Base-by-base conservation (phyloP, 2,888 invertebrate species). In the Xestia c-nigrum region DNA sequence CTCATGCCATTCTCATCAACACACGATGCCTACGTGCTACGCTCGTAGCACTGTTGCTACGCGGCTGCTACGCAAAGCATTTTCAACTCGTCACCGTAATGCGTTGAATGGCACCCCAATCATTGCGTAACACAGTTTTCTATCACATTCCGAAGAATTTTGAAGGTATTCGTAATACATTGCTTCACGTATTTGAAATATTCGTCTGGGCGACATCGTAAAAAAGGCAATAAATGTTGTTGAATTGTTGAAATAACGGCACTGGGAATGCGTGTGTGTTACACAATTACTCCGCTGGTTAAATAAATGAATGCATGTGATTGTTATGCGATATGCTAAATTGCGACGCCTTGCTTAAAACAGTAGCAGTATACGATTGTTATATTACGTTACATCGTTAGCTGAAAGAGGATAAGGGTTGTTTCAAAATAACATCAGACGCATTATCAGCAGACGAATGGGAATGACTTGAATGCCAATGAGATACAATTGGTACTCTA, bases 371-470 rank as follows among this genome's bases (percentile, higher is more conserved):
- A 63, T 74, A 79, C 78, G 71, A 78, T 74, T 72, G 76, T 81
- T 71, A 81, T 85, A 88, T 84, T 77, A 84, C 71, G 69, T 77
- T 81, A 83, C 80, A 80, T 85, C 78, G 79, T 85, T 81, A 80
- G 76, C 77, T 78, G 68, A 79, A 76, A 86, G 76, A 76, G 72
- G 81, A 86, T 86, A 82, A 87, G 71, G 73, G 79, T 82, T 86
- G 80, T 84, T 87, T 80, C 82, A 83, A 84, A 83, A 84, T 83
- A 88, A 83, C 79, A 88, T 88, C 79, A 81, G 73, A 86, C 71
- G 79, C 77, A 88, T 84, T 88, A 87, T 88, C 86, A 86, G 79
- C 72, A 88, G 82, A 78, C 79, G 74, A 86, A 88, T 83, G 75
- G 72, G 69, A 84, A 84, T 73, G 83, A 70, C 81, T 85, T 77